A percentile compares a stretch with the other conserved stretches of the same genome.
Conservation (phyloP, 2,888 invertebrate genomes). For the Drosophila eohydei region DNA sequence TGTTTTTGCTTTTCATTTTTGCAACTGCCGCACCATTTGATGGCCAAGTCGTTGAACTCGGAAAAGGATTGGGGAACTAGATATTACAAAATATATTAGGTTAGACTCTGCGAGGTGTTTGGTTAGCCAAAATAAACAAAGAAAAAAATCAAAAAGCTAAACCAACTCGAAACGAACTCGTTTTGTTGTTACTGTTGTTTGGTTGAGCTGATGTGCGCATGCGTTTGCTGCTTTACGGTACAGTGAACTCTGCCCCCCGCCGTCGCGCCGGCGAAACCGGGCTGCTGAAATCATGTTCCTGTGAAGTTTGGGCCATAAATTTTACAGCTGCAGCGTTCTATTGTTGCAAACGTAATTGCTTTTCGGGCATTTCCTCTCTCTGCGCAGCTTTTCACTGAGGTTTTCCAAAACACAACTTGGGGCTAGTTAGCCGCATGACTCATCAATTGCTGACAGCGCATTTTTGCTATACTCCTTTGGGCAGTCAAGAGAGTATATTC, state of each 20-base stretch:
- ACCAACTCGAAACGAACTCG: constrained; percentile 35
- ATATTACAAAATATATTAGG: constrained; percentile 5
- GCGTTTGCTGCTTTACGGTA: constrained; percentile 74
- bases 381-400: constrained; percentile 11
- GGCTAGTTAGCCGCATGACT: constrained; percentile 59
- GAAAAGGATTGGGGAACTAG: constrained; percentile 21
- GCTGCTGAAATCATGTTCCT: constrained; percentile 69
- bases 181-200: constrained; percentile 47
- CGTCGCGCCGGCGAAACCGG: constrained; percentile 2
- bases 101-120: constrained; percentile 23
- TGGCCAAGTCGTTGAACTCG: constrained; percentile 61
- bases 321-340: constrained; percentile 68
- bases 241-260: constrained; percentile 65
- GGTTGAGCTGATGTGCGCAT: constrained; percentile 66
- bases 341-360: constrained; percentile 77
- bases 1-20: constrained; percentile 8
- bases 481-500: not conserved
- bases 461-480: not conserved
- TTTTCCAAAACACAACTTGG: constrained; percentile 22
- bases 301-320: constrained; percentile 74
- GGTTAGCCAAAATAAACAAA: constrained; percentile 15
- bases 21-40: constrained; percentile 25
- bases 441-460: constrained; percentile 54
- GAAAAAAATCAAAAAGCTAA: constrained; percentile 7
- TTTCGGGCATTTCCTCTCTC: constrained; percentile 56